Percentiles rank a stretch among this genome's conserved stretches.
These are phyloP conservation scores for Colinus virginianus DNA, from an alignment of 2,113 vertebrate genomes.

Conservation along the genomic window DNA sequence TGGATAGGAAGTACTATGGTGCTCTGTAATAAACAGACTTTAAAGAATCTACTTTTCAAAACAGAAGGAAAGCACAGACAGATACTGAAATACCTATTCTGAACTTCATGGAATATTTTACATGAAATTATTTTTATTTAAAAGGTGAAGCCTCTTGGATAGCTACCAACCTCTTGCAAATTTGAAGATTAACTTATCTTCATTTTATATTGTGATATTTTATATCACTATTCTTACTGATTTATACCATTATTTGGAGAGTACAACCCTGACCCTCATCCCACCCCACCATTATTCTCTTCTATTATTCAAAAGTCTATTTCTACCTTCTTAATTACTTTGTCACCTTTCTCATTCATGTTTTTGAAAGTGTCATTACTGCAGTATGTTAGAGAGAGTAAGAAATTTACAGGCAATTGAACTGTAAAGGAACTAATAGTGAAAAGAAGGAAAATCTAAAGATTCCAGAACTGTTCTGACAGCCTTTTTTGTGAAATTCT, in stretches of 20 bases:
- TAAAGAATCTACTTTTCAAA: not conserved
- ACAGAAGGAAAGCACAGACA: not conserved
- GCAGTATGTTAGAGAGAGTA: not conserved
- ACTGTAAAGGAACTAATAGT: not conserved
- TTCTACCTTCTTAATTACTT: constrained; percentile 17
- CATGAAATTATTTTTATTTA: not conserved
- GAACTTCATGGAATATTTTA: not conserved
- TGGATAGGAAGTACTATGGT: not conserved
- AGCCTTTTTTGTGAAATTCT: not conserved
- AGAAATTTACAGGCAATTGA: not conserved
- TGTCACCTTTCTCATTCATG: not conserved
- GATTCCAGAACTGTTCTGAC: not conserved
- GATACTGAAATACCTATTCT: not conserved
- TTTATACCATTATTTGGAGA: not conserved
- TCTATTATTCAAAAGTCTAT: not conserved
- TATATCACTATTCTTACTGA: not conserved
- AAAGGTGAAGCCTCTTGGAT: not conserved
- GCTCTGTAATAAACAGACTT: not conserved
- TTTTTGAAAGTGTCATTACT: not conserved
- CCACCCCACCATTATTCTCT: not conserved
- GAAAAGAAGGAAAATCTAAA: not conserved
- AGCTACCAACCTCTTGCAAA: not conserved
- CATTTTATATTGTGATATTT: not conserved
- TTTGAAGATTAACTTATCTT: not conserved
- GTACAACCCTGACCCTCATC: not conserved